A percentile compares a stretch with the other conserved stretches of the same genome.
Evolutionary conservation across 2,888 invertebrate genomes (phyloP).

Genomic region (Hydriomena furcata): DNA sequence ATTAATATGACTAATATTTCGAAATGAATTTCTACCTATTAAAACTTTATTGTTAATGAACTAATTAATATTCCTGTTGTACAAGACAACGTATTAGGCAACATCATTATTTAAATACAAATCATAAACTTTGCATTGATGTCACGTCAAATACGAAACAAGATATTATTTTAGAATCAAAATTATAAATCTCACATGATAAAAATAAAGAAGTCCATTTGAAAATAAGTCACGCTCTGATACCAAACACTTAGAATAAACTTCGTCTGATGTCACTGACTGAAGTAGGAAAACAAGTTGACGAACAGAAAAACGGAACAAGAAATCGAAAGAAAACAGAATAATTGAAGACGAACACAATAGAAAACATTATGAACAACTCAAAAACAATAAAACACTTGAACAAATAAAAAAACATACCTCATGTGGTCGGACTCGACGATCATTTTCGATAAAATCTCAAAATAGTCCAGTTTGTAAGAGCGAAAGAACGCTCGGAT

Average conservation of each 20-base stretch:
- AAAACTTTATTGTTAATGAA: conserved; percentile 20
- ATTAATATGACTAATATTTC: no score
- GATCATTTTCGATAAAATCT: conserved; percentile 79
- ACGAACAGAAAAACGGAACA: conserved; percentile 28
- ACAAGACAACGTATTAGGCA: conserved; percentile 7
- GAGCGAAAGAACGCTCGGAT: conserved; percentile 61
- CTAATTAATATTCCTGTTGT: conserved; percentile 24
- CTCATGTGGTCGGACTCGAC: conserved; percentile 82
- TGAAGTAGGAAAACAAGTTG: conserved; percentile 23
- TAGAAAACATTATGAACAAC: conserved; percentile 40
- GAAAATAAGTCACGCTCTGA: conserved; percentile 21
- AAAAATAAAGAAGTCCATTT: conserved; percentile 21
- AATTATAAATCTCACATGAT: conserved; percentile 18
- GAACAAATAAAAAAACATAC: conserved; percentile 69
- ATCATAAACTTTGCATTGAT: conserved; percentile 9
- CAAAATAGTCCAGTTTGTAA: conserved; percentile 64
- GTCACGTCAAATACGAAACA: conserved; percentile 2
- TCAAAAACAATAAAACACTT: conserved; percentile 61
- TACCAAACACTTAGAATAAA: conserved; percentile 21
- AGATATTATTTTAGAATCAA: conserved; percentile 18
- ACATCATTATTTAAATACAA: conserved; percentile 20
- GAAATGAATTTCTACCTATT: conserved; percentile 17
- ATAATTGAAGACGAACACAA: conserved; percentile 36
- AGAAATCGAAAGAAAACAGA: conserved; percentile 21
- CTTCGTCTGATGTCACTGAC: conserved; percentile 15